phyloP scores from a whole-genome alignment of 1,140 invertebrate species.

The Hyposmocoma kahamanoa region DNA sequence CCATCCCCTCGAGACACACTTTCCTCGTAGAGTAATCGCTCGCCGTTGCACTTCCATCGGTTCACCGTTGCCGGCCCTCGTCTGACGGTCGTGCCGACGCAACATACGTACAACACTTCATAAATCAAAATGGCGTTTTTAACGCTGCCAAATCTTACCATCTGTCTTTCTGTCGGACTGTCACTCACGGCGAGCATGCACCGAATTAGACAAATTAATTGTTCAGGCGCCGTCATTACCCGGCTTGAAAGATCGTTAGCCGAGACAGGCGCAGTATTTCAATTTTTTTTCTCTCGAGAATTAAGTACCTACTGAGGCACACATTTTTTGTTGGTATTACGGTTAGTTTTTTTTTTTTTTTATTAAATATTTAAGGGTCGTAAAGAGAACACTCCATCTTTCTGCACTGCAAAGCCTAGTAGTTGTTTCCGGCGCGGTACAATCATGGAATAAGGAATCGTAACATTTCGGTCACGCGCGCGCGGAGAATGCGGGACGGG shows the following conservation, averaged over 20 bases:
- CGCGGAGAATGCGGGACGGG: background rate
- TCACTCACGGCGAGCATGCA: background rate
- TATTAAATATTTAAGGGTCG: too few species aligned
- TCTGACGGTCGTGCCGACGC: background rate
- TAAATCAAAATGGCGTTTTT: background rate
- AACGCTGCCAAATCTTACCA: background rate
- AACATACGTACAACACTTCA: background rate
- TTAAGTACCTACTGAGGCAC: too few species aligned
- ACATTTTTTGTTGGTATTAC: too few species aligned
- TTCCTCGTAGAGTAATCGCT: constrained; percentile 1
- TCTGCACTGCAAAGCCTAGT: too few species aligned
- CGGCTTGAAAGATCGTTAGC: too few species aligned
- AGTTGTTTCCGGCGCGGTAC: too few species aligned
- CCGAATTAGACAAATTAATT: background rate
- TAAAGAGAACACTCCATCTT: too few species aligned
- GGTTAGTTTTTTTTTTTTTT: too few species aligned
- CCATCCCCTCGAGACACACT: background rate
- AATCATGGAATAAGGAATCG: constrained; percentile 14
- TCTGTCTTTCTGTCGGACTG: background rate
- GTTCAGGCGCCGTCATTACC: too few species aligned
- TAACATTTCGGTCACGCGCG: constrained; percentile 23
- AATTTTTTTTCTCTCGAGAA: too few species aligned
- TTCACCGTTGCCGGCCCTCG: background rate
- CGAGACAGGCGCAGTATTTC: too few species aligned
- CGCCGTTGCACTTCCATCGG: background rate